Evolutionary conservation across 2,888 invertebrate genomes (phyloP).

Genomic region (Ceriagrion tenellum): DNA sequence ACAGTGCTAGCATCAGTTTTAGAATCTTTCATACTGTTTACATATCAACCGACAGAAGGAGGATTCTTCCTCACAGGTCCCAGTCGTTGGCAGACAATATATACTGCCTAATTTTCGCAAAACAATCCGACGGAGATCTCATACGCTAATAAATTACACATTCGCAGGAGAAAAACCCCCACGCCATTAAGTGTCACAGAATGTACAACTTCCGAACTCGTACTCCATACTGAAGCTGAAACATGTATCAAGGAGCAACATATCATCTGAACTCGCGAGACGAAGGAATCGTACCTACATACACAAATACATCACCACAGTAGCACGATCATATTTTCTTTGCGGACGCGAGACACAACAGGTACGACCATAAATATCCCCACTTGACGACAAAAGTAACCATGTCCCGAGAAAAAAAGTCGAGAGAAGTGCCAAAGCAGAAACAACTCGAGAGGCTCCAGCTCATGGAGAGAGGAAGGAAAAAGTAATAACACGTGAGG

Average conservation of each 20-base stretch:
- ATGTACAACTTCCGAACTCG: neutral
- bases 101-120: too few relatives aligned
- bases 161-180: neutral
- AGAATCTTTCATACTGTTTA: too few relatives aligned
- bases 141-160: too few relatives aligned
- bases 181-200: neutral
- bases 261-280: neutral
- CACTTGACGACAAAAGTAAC: neutral
- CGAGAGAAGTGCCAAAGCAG: neutral
- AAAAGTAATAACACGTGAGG: neutral
- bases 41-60: too few relatives aligned
- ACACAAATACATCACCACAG: neutral
- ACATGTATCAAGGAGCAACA: neutral
- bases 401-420: neutral
- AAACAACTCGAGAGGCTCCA: neutral
- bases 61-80: too few relatives aligned
- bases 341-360: neutral
- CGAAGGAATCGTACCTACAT: neutral
- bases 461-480: neutral
- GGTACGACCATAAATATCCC: neutral
- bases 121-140: too few relatives aligned
- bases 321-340: neutral
- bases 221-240: neutral
- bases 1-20: too few relatives aligned
- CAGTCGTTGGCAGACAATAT: too few relatives aligned